Base-by-base conservation (phyloP, 2,797 vertebrate genomes). In the Anniella stebbinsi region DNA sequence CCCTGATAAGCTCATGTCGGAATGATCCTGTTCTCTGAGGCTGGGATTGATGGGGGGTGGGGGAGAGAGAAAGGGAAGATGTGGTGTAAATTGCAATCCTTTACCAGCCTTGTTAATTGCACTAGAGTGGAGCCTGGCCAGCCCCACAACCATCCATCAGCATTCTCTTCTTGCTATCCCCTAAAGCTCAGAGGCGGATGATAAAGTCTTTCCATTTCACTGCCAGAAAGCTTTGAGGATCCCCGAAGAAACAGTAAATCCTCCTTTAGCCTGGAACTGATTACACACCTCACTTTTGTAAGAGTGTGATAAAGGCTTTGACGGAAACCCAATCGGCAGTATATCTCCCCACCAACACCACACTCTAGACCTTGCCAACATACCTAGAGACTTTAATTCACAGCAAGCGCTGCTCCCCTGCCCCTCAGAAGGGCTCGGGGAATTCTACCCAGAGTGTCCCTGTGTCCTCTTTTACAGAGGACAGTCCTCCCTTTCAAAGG, bases 201-300 rank as follows among this genome's bases (percentile, higher is more conserved):
- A 87, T 88, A 75, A 85, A 87, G 91, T 85, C 86, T 75, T 66
- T 83, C 87, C 63, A 75, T 51, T 87, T 80, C 81, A 1, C 28
- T 69, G 85, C 81, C 67, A 84, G 86, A 89, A 87, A 92, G 86
- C 91, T 90, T 76, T 54, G 45, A 66, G 86, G 87, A 85, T 90
- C 88, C 76, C 60, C 18, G 7, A 88, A 89, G 88, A 90, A 76
- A 76, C 57, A 36, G 67, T 87, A 87, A 92, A 92, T 90, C 88
- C 88, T 57, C 67, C 30, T 77, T 90, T 87, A 87, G 88, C 88
- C 67, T 41, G 63, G 75, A 87, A 84, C 91, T 81, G 82, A 88
- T 85, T 80, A 87, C 54, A 73, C 67, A 80, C 88, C 86, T 87
- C 75, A 67, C 75, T 57, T 87, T 92, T 89, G 81, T 85, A 80